Conservation (phyloP, 2,888 invertebrate genomes). For the Carterocephalus palaemon region DNA sequence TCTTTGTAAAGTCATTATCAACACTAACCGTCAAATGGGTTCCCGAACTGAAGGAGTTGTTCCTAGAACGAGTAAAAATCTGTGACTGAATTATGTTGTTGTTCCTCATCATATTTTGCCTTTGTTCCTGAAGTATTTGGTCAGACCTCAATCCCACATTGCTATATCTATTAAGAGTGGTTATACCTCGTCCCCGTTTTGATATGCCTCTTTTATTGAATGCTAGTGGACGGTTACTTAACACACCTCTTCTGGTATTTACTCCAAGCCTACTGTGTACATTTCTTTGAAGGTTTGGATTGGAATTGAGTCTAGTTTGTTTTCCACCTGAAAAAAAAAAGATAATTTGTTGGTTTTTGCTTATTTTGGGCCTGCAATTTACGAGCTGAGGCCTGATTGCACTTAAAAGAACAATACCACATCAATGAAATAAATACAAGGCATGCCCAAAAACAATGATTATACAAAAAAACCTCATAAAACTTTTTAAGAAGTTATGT, state of each 20-base stretch:
- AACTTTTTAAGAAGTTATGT: no score
- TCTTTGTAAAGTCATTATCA: slow-evolving; percentile 63
- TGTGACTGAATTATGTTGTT: slow-evolving; percentile 61
- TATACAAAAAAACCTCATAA: background rate
- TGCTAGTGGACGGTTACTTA: slow-evolving; percentile 53
- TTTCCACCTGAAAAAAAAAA: slow-evolving; percentile 47
- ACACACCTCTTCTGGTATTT: slow-evolving; percentile 51
- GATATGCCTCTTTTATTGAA: slow-evolving; percentile 66
- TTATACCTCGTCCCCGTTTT: slow-evolving; percentile 63
- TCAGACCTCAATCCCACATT: slow-evolving; percentile 70
- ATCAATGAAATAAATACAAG: no score
- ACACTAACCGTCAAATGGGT: slow-evolving; percentile 73
- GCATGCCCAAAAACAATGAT: no score
- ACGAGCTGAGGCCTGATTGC: background rate
- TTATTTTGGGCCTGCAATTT: background rate
- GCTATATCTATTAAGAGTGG: slow-evolving; percentile 60
- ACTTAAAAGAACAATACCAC: background rate
- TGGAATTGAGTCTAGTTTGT: slow-evolving; percentile 55
- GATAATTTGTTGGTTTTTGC: background rate
- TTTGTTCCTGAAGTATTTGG: slow-evolving; percentile 62
- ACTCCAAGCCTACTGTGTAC: slow-evolving; percentile 65
- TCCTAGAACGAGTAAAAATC: slow-evolving; percentile 69
- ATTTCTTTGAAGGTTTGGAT: slow-evolving; percentile 44
- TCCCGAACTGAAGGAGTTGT: slow-evolving; percentile 60
- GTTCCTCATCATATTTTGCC: slow-evolving; percentile 50